Evolutionary conservation across 2,888 invertebrate genomes (phyloP).

Genomic region (Formica aserva): DNA sequence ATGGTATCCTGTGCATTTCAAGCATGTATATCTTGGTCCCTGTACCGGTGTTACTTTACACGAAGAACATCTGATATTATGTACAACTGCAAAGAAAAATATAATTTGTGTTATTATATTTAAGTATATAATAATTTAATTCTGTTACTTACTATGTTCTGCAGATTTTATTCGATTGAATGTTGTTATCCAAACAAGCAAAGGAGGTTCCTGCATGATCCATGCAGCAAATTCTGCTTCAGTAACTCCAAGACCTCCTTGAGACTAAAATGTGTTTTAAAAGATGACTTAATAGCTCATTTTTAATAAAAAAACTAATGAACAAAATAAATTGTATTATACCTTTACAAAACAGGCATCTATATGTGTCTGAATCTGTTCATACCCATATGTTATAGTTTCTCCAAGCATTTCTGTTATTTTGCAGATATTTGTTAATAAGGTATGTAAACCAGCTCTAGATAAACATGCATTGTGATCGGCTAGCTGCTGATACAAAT

Average conservation of each 20-base stretch:
- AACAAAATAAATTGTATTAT: constrained; percentile 65
- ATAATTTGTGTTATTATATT: constrained; percentile 22
- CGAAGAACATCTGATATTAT: constrained; percentile 88
- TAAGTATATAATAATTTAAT: constrained; percentile 26
- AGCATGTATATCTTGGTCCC: constrained; percentile 89
- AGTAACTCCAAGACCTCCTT: constrained; percentile 90
- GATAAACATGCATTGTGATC: constrained; percentile 92
- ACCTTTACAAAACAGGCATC: constrained; percentile 92
- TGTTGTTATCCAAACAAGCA: constrained; percentile 89
- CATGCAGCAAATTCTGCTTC: constrained; percentile 90
- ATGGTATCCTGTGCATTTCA: constrained; percentile 89
- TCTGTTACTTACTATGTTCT: constrained; percentile 86
- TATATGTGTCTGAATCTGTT: constrained; percentile 89
- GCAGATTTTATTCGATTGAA: constrained; percentile 88
- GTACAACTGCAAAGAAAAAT: constrained; percentile 85
- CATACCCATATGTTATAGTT: constrained; percentile 88
- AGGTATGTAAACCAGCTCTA: constrained; percentile 88
- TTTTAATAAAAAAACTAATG: constrained; percentile 38
- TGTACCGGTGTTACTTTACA: constrained; percentile 88
- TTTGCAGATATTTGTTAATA: constrained; percentile 89
- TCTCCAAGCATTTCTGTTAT: constrained; percentile 89
- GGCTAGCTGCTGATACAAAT: constrained; percentile 90
- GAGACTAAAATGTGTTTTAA: constrained; percentile 86
- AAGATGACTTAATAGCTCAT: constrained; percentile 39
- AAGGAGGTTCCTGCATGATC: constrained; percentile 89